Conservation (phyloP, 2,888 invertebrate species). For the Muscina levida region DNA sequence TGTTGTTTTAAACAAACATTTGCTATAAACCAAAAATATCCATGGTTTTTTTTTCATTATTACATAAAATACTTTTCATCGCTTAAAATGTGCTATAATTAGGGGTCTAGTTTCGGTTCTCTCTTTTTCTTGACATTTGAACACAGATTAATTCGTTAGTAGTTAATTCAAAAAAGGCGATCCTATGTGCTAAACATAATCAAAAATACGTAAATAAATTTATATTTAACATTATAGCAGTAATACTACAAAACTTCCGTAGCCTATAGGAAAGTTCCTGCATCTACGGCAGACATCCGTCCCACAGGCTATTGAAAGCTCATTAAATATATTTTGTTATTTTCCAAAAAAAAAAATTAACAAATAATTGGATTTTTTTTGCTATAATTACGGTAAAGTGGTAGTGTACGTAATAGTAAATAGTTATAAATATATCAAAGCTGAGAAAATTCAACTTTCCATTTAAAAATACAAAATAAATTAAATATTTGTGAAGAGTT, state of each 20-base stretch:
- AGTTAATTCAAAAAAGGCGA: slow-evolving; percentile 36
- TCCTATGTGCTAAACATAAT: slow-evolving; percentile 20
- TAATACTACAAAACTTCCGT: slow-evolving; percentile 23
- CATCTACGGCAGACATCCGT: no score
- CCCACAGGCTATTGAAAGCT: neutral
- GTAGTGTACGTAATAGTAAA: slow-evolving; percentile 31
- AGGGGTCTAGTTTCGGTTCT: slow-evolving; percentile 27
- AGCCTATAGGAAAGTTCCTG: no score
- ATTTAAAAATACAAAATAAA: slow-evolving; percentile 62
- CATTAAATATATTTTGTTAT: slow-evolving; percentile 22
- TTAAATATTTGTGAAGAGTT: slow-evolving; percentile 38
- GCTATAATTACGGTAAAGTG: slow-evolving; percentile 45
- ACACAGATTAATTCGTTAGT: slow-evolving; percentile 65
- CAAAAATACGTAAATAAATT: slow-evolving; percentile 42
- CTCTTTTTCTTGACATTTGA: slow-evolving; percentile 50
- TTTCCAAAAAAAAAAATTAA: slow-evolving; percentile 17
- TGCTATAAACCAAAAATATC: slow-evolving; percentile 41
- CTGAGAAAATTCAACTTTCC: slow-evolving; percentile 70
- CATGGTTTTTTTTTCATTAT: slow-evolving; percentile 36
- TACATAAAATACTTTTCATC: slow-evolving; percentile 45
- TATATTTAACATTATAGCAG: slow-evolving; percentile 43
- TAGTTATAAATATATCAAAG: slow-evolving; percentile 63
- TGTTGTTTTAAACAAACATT: slow-evolving; percentile 28
- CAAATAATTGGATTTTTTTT: slow-evolving; percentile 40
- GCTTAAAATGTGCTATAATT: slow-evolving; percentile 53